phyloP scores from a whole-genome alignment of 2,888 invertebrate species.

The Pachycephus smyrnensis region DNA sequence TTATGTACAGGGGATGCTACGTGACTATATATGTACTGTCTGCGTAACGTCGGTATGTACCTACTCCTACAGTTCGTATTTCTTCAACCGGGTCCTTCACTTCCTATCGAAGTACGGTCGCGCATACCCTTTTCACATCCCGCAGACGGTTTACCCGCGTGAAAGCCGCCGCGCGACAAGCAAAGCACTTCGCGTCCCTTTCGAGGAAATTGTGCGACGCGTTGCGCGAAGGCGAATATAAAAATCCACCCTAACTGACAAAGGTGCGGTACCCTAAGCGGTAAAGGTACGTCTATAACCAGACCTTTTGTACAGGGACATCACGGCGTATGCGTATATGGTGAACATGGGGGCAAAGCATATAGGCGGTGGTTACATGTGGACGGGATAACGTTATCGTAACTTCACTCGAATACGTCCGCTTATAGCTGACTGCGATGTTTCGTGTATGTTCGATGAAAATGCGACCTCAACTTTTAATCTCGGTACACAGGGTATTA shows the following conservation, averaged over 20 bases:
- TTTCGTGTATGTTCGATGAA: not conserved
- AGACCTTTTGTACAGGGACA: not conserved
- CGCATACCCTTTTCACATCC: conserved; percentile 24
- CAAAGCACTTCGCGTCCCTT: conserved; percentile 41
- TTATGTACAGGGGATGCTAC: not conserved
- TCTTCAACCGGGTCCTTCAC: not conserved
- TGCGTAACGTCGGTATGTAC: not conserved
- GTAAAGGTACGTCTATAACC: not conserved
- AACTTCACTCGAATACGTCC: not conserved
- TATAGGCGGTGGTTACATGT: not conserved
- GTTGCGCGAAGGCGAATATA: conserved; percentile 27
- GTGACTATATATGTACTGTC: not conserved
- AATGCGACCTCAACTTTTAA: not conserved
- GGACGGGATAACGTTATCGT: not conserved
- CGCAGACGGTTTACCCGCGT: conserved; percentile 37
- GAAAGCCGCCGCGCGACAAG: conserved; percentile 40
- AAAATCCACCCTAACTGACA: conserved; percentile 23
- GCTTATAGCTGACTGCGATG: not conserved
- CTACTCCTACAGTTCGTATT: not conserved
- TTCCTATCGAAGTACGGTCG: not conserved
- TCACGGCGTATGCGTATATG: not conserved
- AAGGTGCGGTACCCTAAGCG: conserved; percentile 11
- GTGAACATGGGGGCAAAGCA: not conserved
- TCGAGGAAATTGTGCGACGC: conserved; percentile 37
- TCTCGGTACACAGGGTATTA: not conserved